phyloP scores from a whole-genome alignment of 2,797 vertebrate species.

The Heteromormyrus szaboi region DNA sequence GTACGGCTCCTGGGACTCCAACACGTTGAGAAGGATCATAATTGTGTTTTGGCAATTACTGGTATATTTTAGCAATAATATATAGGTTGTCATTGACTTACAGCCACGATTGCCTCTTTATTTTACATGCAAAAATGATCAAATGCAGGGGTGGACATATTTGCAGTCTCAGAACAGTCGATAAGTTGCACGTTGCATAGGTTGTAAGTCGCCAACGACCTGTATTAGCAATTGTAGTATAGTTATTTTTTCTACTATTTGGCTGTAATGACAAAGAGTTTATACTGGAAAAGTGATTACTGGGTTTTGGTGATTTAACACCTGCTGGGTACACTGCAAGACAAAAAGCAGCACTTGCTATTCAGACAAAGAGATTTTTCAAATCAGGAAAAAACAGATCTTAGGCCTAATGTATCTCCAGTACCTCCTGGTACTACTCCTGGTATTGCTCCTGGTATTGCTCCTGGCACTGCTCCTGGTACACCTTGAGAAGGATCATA shows the following conservation, averaged over 20 bases:
- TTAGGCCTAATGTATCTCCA: not conserved
- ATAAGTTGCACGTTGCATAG: not conserved
- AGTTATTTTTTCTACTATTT: too few relatives aligned
- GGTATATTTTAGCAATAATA: not conserved
- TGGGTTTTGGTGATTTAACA: slow-evolving; percentile 40
- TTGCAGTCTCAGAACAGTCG: not conserved
- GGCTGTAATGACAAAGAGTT: not conserved
- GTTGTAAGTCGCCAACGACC: not conserved
- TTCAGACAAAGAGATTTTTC: not conserved
- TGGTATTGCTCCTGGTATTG: not conserved
- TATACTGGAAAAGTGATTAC: slow-evolving; percentile 20
- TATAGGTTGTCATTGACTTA: not conserved
- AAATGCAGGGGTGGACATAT: not conserved
- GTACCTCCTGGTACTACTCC: not conserved
- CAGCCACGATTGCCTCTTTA: not conserved
- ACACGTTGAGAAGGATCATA: not conserved
- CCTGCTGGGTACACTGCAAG: slow-evolving; percentile 35
- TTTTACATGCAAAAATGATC: not conserved
- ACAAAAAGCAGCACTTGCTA: not conserved
- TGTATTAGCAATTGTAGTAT: not conserved
- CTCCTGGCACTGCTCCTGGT: not conserved
- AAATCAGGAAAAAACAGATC: not conserved
- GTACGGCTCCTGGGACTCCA: not conserved
- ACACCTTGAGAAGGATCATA: not conserved
- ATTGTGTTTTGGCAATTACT: not conserved